Conservation (phyloP, 2,797 vertebrate genomes). For the Threskiornis aethiopicus region DNA sequence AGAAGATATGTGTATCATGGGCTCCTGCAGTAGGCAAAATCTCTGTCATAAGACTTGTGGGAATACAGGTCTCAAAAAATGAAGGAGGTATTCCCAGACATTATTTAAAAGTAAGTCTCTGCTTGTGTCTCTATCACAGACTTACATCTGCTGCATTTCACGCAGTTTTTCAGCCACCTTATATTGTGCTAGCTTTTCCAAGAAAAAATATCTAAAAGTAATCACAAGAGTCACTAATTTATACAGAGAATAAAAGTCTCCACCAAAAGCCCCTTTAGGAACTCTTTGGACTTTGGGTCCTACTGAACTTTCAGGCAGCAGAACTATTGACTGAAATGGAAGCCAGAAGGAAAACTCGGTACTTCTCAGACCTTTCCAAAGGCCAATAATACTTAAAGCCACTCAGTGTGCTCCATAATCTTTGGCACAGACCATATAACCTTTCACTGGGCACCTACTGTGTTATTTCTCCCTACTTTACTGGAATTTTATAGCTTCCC, state of each 20-base stretch:
- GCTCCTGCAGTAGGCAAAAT: background rate
- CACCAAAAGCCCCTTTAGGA: background rate
- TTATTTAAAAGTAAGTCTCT: background rate
- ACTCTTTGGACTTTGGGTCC: background rate
- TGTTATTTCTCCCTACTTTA: background rate
- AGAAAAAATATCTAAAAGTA: conserved; percentile 23
- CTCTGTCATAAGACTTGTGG: background rate
- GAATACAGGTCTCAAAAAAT: background rate
- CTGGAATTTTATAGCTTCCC: background rate
- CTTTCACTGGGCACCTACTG: background rate
- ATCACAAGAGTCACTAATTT: background rate
- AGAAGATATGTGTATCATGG: background rate
- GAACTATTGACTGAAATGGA: background rate
- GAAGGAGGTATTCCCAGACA: background rate
- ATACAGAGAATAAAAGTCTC: background rate
- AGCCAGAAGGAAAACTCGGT: conserved; percentile 59
- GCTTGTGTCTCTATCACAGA: background rate
- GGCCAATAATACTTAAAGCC: background rate
- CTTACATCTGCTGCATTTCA: background rate
- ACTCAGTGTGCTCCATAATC: background rate
- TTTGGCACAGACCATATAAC: background rate
- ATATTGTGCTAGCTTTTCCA: background rate
- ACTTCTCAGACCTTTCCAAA: conserved; percentile 53
- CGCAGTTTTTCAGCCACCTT: background rate
- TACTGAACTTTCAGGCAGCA: background rate